Evolutionary conservation across 2,113 vertebrate species (phyloP).

Genomic region (Ptychochromis oligacanthus): DNA sequence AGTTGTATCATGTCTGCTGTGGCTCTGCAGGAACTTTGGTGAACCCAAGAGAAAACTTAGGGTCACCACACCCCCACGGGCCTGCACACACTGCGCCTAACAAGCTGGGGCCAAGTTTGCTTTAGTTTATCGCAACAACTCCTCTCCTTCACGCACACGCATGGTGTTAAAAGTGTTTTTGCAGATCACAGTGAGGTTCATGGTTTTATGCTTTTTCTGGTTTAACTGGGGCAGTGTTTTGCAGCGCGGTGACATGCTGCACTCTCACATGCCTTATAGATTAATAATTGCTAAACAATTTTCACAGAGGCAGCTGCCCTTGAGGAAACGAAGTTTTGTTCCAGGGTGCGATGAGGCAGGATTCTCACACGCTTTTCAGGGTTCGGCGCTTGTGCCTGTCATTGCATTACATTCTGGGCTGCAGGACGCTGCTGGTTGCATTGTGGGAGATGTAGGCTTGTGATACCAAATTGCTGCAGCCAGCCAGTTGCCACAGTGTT

Average conservation of each 20-base stretch:
- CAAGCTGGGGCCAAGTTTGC: not conserved
- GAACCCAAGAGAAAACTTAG: not conserved
- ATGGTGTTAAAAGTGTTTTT: not conserved
- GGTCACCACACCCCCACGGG: not conserved
- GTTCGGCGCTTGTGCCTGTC: no score
- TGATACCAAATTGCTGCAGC: not conserved
- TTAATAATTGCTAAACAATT: no score
- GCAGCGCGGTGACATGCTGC: no score
- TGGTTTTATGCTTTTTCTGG: not conserved
- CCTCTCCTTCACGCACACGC: not conserved
- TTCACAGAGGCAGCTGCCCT: no score
- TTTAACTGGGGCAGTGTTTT: no score
- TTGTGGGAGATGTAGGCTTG: not conserved
- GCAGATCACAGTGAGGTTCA: not conserved
- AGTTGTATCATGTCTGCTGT: not conserved
- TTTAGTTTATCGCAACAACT: not conserved
- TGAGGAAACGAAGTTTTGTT: no score
- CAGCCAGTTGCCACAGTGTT: not conserved
- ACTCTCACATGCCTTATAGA: no score
- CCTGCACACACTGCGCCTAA: not conserved
- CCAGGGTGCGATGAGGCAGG: no score
- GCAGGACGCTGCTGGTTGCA: not conserved
- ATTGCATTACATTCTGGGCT: not conserved
- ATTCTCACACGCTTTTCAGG: no score
- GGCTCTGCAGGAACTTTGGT: not conserved